A percentile compares a stretch with the other conserved stretches of the same genome.
Evolutionary conservation across 2,888 invertebrate species (phyloP).

Genomic region (Mythimna albipuncta): DNA sequence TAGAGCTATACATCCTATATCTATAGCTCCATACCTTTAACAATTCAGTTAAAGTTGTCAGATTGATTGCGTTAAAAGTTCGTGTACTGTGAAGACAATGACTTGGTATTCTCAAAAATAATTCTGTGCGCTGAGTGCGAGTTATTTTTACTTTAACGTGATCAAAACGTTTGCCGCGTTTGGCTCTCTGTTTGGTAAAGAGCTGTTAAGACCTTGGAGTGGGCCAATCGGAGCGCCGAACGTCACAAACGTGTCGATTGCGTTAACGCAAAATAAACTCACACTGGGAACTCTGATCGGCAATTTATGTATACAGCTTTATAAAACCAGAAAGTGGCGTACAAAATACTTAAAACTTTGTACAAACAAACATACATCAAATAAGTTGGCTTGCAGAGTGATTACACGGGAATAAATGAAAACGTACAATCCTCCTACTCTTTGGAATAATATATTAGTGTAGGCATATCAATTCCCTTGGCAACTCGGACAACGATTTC

Average conservation of each 20-base stretch:
- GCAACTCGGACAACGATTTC: slow-evolving; percentile 59
- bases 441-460: slow-evolving; percentile 44
- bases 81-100: no score
- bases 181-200: no score
- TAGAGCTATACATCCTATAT: no score
- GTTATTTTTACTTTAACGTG: no score
- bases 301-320: not conserved
- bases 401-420: slow-evolving; percentile 54
- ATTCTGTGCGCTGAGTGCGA: not conserved
- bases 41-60: no score
- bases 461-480: slow-evolving; percentile 49
- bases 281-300: not conserved
- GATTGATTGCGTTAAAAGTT: no score
- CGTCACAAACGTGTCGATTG: no score
- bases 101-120: not conserved
- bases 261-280: no score
- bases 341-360: slow-evolving; percentile 15
- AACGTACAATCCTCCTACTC: slow-evolving; percentile 16
- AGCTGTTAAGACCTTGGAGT: no score
- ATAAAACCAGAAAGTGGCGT: not conserved
- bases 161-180: no score
- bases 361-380: slow-evolving; percentile 41
- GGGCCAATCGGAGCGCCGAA: no score
- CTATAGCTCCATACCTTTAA: no score
- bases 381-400: slow-evolving; percentile 41